Conservation (phyloP, 2,888 invertebrate genomes). For the Hipparchia semele region DNA sequence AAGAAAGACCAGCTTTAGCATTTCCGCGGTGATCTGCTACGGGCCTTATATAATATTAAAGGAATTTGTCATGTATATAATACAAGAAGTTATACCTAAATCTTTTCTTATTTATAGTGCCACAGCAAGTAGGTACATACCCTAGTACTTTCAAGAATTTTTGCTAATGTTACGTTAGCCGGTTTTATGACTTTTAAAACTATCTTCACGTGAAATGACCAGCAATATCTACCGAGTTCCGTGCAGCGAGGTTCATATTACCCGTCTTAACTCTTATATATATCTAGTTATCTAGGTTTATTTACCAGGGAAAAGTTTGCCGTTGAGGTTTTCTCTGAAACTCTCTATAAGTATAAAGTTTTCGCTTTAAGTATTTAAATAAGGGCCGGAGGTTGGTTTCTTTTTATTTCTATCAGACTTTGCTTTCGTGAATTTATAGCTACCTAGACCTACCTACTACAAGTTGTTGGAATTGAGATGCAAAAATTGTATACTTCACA, state of each 20-base stretch:
- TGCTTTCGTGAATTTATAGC: not conserved
- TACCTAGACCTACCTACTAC: not conserved
- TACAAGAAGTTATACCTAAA: not conserved
- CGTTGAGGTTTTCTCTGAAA: not conserved
- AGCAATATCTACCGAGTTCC: constrained; percentile 9
- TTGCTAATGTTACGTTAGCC: not conserved
- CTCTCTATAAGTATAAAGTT: not conserved
- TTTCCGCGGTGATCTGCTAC: too few species aligned
- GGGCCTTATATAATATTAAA: too few species aligned
- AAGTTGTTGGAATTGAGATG: constrained; percentile 1
- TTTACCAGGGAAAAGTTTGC: not conserved
- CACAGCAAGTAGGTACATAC: not conserved
- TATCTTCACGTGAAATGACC: constrained; percentile 2
- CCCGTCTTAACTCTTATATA: not conserved
- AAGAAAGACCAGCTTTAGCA: too few species aligned
- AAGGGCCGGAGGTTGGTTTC: constrained; percentile 1
- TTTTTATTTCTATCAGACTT: not conserved
- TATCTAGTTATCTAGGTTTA: not conserved
- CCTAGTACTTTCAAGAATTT: not conserved
- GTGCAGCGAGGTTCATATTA: not conserved
- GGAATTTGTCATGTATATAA: too few species aligned
- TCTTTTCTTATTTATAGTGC: not conserved
- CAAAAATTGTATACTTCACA: not conserved
- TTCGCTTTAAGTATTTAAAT: constrained; percentile 10
- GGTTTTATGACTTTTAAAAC: constrained; percentile 6